These are phyloP conservation scores for Syrmaticus mikado DNA, from an alignment of 2,113 vertebrate genomes.

Conservation along the genomic window DNA sequence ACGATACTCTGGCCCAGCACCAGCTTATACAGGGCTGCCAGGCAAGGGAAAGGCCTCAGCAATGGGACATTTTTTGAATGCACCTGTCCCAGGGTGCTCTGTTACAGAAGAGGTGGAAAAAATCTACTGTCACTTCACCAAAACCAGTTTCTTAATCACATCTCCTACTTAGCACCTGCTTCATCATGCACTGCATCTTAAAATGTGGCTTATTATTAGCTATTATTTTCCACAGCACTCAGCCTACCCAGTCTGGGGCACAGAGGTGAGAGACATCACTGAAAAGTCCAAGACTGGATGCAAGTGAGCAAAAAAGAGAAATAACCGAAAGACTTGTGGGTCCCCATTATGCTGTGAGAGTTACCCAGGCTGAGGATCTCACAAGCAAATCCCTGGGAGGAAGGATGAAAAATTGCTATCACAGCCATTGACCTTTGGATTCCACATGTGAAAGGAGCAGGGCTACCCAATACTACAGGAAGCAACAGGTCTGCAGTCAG, in stretches of 20 bases:
- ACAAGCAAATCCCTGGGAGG: neutral
- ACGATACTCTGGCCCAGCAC: neutral
- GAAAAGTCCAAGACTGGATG: neutral
- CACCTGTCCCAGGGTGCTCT: conserved; percentile 57
- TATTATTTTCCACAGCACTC: neutral
- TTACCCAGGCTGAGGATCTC: neutral
- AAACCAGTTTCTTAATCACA: neutral
- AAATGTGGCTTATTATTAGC: neutral
- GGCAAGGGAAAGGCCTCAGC: neutral
- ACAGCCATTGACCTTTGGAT: neutral
- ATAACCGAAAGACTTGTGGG: fast-evolving
- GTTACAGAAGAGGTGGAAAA: conserved; percentile 38
- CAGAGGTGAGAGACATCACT: neutral
- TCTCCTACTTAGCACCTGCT: conserved; percentile 1
- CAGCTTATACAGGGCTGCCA: neutral
- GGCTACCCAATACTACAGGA: neutral
- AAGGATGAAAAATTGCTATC: neutral
- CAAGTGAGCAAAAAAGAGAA: neutral
- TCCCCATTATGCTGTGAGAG: fast-evolving
- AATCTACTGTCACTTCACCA: neutral
- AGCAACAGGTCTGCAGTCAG: neutral
- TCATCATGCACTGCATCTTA: neutral
- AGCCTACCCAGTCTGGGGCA: neutral
- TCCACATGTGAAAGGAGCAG: neutral
- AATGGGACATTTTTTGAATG: neutral